Base-by-base conservation (phyloP, 2,797 vertebrate genomes). In the Hypotaenidia philippensis region DNA sequence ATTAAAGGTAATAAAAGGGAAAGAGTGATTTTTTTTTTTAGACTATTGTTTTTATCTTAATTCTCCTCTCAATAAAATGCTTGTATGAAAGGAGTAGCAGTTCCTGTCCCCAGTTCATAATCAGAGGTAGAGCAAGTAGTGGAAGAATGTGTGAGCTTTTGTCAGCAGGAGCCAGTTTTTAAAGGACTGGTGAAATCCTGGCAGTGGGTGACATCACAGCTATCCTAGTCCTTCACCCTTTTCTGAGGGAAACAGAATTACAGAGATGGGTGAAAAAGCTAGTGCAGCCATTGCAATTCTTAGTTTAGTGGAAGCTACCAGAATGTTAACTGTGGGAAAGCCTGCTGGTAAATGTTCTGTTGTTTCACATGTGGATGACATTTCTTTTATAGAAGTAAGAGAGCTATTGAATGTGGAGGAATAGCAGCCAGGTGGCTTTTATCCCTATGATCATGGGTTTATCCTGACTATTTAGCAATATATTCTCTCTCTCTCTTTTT, bases 1-100 rank as follows among this genome's bases (percentile, higher is more conserved):
- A 95, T 98, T 99, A 60, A 99, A 99, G 99, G 99, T 99, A 97
- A 91, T 36, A 63, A 91, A 89, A 90, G 78, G 85, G 77, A 93
- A 93, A 85, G 47, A 91, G 66, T 96, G 79, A 93, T 76, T 88
- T 92, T 40, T 88, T 79, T 36, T 36, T 36, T 36, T 76, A 89
- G 91, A 80, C 88, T 66, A n/a, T 91, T 75, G n/a, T 65, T 94
- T 89, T 77, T 61, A 38, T 79, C 71, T 90, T 83, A 32, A 71
- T 84, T 82, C 59, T 74, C 25, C 70, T 38, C 53, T 87, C 57
- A 91, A 1, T 93, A 70, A 82, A 81, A 47, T 66, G 69, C 9
- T 49, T 76, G 14, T 82, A 31, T 68, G 49, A 66, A 83, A 66
- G 70, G 57, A 83, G 60, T 74, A 68, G 13, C 52, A 56, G 29